Evolutionary conservation across 2,888 invertebrate genomes (phyloP), one percentile per base, ranked within the genome.

Genomic region (Aporophyla nigra): DNA sequence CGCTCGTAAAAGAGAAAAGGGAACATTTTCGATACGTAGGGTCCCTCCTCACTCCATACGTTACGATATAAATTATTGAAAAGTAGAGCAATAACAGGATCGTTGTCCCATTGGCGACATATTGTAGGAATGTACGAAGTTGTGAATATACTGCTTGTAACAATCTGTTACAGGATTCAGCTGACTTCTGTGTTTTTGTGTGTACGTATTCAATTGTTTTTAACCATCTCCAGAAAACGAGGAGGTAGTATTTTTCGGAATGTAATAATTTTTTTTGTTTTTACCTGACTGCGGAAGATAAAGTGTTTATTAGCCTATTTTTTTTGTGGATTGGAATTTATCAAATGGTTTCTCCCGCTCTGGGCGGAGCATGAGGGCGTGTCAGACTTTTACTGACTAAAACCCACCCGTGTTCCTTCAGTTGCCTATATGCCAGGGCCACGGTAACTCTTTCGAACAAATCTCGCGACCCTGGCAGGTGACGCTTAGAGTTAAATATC

Each of bases 41-140:
- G 78, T 76, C 82, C 71, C 61, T 68, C 89, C 91, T 19, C 53
- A 82, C 51, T 77, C 63, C 76, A 91, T 92, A 88, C 91, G 93
- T 93, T 93, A 92, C 91, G 89, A 91, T 93, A 94, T 95, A 95
- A 95, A 93, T 95, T 95, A 95, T 94, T 93, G 95, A 94, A 94
- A 95, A 95, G 94, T 95, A 92, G 92, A 88, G 93, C 92, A 91
- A 93, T 95, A 95, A 94, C 94, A 92, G 91, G 87, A 86, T 89
- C 78, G 76, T 71, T 82, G 78, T 89, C 80, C 87, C 79, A 68
- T 86, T 80, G 91, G 94, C 94, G 92, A 92, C 95, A 95, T 91
- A 88, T 95, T 92, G 94, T 86, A 87, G 80, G 86, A 95, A 95
- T 95, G 94, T 93, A 89, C 91, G 83, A 95, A 95, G 91, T 95